Conservation (phyloP, 1,140 invertebrate species). For the Drosophila repletoides region DNA sequence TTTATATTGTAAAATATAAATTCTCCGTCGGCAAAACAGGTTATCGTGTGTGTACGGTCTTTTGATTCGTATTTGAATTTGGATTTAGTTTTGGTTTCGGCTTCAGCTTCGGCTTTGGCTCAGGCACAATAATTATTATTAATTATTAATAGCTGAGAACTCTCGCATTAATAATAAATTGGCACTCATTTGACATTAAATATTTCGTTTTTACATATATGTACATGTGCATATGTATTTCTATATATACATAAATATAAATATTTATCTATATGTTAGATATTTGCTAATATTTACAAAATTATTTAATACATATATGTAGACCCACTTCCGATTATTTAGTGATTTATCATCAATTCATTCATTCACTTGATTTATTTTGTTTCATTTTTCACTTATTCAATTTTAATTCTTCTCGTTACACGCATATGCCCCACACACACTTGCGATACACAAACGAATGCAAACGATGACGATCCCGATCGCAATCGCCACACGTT, state of each 20-base stretch:
- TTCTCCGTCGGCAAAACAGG: conserved; percentile 21
- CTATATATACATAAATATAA: background rate
- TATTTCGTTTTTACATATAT: background rate
- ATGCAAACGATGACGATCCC: conserved; percentile 29
- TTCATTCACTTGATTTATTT: background rate
- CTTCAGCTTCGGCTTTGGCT: background rate
- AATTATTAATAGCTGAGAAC: conserved; percentile 6
- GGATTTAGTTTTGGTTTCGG: background rate
- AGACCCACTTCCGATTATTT: too few species aligned
- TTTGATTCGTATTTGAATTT: background rate
- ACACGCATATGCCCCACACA: conserved; percentile 26
- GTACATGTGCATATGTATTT: background rate
- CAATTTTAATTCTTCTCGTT: conserved; percentile 14
- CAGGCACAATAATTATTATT: conserved; percentile 5
- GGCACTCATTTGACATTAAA: conserved; percentile 7
- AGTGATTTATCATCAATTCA: background rate
- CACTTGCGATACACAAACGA: conserved; percentile 10
- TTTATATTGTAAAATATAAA: too few species aligned
- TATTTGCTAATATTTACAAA: background rate
- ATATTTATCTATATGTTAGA: background rate
- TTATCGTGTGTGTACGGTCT: background rate
- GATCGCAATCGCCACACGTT: conserved; percentile 19
- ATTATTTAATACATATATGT: too few species aligned
- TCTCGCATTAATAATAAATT: conserved; percentile 15
- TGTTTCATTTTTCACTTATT: background rate